These are phyloP conservation scores for Nemotelus pantherinus DNA, from an alignment of 2,888 invertebrate genomes.

Conservation along the genomic window DNA sequence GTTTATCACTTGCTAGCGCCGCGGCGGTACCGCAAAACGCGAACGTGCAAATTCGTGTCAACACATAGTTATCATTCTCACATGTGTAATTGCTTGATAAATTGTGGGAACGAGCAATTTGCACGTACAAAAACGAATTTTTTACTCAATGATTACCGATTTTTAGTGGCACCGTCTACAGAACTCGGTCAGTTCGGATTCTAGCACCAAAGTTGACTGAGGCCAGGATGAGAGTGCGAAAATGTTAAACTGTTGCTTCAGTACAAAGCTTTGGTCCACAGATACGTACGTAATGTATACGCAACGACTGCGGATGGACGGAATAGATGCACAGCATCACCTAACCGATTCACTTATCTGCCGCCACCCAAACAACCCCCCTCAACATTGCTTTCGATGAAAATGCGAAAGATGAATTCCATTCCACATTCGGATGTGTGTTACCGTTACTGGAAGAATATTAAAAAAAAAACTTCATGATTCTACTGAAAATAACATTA, in stretches of 20 bases:
- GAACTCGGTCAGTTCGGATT: constrained; percentile 17
- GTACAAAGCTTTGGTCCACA: constrained; percentile 32
- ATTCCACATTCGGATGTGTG: neutral
- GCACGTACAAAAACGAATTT: too few relatives aligned
- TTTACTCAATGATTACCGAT: too few relatives aligned
- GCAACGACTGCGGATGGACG: constrained; percentile 21
- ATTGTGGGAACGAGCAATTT: too few relatives aligned
- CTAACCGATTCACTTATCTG: constrained; percentile 6
- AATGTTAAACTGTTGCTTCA: constrained; percentile 38
- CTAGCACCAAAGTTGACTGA: constrained; percentile 41
- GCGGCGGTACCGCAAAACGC: neutral
- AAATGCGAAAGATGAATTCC: constrained; percentile 26
- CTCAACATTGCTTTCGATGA: neutral
- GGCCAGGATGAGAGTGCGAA: constrained; percentile 37
- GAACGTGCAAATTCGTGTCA: constrained; percentile 1
- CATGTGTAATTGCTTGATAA: too few relatives aligned
- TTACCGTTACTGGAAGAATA: constrained; percentile 14
- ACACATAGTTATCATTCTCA: too few relatives aligned
- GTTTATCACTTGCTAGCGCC: constrained; percentile 6
- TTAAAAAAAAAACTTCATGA: too few relatives aligned
- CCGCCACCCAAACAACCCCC: constrained; percentile 16
- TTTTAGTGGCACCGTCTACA: neutral
- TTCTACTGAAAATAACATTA: too few relatives aligned
- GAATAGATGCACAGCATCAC: constrained; percentile 33
- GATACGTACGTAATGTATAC: neutral